Base-by-base conservation (phyloP, 1,140 invertebrate genomes). In the Belonocnema kinseyi region DNA sequence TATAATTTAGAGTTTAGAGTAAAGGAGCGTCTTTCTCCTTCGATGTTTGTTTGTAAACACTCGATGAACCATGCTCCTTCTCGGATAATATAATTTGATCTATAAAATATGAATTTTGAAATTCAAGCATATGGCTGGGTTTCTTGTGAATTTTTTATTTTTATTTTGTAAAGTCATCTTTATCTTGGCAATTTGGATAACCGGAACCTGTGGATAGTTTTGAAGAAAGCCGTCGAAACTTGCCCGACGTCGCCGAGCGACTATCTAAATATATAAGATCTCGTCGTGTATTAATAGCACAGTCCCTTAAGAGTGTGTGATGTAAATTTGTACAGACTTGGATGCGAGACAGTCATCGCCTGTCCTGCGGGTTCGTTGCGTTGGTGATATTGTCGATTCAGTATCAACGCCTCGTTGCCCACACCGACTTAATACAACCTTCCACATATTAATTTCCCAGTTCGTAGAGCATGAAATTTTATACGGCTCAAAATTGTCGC, bases 231-330 rank as follows among this genome's bases (percentile, higher is more conserved):
- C 33, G 66, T 75, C 74, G 52, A 75, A 61, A 70, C 56, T 51
- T 74, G 75, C 61, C 54, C 58, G 61, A 71, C 76, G 79, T 72
- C 74, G 81, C 56, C 76, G 77, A 77, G 77, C 54, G 77, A 84
- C 73, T 56, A 74, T 83, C 82, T 85, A 82, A 83, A 85, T 81
- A 83, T 85, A 82, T 75, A 75, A 79, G 81, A 85, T 82, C 79
- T 80, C 72, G 58, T 75, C 77, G 82, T 58, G 77, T 83, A 85
- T 85, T 80, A 81, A 85, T 84, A 85, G 82, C 79, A 70, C 73
- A 21, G 8, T 66, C 70, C 33, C 56, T 61, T 73, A 50, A 46
- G 10, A 51, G 12, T 50, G 56, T 77, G 71, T 72, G 70, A 50
- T 14, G 71, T 21, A 10, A 70, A 77, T 77, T 77, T 56, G 51